Evolutionary conservation across 2,888 invertebrate genomes (phyloP).

Genomic region (Homarus gammarus): DNA sequence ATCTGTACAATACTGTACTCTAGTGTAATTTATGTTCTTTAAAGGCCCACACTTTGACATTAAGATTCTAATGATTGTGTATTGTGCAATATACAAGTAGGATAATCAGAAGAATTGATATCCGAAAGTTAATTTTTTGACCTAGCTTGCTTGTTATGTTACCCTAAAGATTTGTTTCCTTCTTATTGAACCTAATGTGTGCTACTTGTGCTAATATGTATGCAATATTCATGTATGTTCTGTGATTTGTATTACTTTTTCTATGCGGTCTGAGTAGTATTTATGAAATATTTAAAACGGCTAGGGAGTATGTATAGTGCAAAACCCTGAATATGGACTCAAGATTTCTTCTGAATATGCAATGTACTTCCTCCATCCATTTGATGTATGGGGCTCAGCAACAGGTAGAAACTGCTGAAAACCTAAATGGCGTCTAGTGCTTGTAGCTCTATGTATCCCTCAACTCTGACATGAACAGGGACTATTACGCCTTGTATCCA

Average conservation of each 20-base stretch:
- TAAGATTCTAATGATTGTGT: slow-evolving; percentile 40
- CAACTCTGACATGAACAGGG: slow-evolving; percentile 29
- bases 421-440: slow-evolving; percentile 37
- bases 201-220: slow-evolving; percentile 58
- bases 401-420: slow-evolving; percentile 47
- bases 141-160: slow-evolving; percentile 49
- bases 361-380: slow-evolving; percentile 64
- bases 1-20: background rate
- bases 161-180: slow-evolving; percentile 30
- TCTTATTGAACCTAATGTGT: slow-evolving; percentile 37
- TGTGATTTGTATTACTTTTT: slow-evolving; percentile 62
- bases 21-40: background rate
- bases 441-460: slow-evolving; percentile 62
- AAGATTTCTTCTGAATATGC: slow-evolving; percentile 46
- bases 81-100: slow-evolving; percentile 66
- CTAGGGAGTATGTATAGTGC: slow-evolving; percentile 51
- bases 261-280: slow-evolving; percentile 40
- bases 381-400: slow-evolving; percentile 44
- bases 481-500: slow-evolving; percentile 49
- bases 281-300: slow-evolving; percentile 46
- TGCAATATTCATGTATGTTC: slow-evolving; percentile 62
- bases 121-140: slow-evolving; percentile 54
- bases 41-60: slow-evolving; percentile 31
- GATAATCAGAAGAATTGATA: slow-evolving; percentile 46
- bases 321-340: slow-evolving; percentile 35